These are phyloP conservation scores for Centropus unirufus DNA, from an alignment of 2,113 vertebrate species.

Conservation along the genomic window DNA sequence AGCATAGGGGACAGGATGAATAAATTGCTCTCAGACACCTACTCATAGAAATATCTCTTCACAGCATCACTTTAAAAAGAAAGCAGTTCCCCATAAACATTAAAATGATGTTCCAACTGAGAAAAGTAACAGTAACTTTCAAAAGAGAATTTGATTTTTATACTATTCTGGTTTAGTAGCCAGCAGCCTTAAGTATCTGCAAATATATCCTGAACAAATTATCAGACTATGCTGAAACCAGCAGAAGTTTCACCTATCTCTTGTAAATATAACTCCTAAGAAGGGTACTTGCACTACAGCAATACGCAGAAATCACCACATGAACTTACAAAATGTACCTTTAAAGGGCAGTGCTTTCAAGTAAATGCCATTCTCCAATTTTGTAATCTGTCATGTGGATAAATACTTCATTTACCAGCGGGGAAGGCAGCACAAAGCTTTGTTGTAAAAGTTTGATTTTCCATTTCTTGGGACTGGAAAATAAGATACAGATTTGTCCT, in stretches of 20 bases:
- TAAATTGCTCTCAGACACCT: constrained; percentile 28
- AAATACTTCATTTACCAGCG: constrained; percentile 14
- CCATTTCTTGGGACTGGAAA: constrained; percentile 48
- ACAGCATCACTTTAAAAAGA: constrained; percentile 32
- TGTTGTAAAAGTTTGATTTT: constrained; percentile 56
- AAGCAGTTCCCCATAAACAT: constrained; percentile 20
- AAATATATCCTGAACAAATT: constrained; percentile 24
- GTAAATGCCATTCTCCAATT: background rate
- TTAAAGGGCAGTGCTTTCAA: background rate
- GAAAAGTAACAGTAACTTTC: constrained; percentile 56
- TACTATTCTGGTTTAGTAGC: constrained; percentile 31
- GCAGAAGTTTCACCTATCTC: background rate
- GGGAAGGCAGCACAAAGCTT: constrained; percentile 31
- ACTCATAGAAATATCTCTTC: constrained; percentile 24
- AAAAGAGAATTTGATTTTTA: constrained; percentile 38
- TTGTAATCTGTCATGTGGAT: background rate
- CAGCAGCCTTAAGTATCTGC: background rate
- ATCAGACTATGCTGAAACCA: constrained; percentile 11
- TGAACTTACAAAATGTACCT: background rate
- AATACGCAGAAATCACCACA: background rate
- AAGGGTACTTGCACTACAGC: background rate
- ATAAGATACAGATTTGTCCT: constrained; percentile 61
- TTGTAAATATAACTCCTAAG: background rate
- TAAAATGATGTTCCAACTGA: constrained; percentile 60
- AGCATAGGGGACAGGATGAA: background rate